These are phyloP conservation scores for Podilymbus podiceps DNA, from an alignment of 2,113 vertebrate genomes.

Conservation along the genomic window DNA sequence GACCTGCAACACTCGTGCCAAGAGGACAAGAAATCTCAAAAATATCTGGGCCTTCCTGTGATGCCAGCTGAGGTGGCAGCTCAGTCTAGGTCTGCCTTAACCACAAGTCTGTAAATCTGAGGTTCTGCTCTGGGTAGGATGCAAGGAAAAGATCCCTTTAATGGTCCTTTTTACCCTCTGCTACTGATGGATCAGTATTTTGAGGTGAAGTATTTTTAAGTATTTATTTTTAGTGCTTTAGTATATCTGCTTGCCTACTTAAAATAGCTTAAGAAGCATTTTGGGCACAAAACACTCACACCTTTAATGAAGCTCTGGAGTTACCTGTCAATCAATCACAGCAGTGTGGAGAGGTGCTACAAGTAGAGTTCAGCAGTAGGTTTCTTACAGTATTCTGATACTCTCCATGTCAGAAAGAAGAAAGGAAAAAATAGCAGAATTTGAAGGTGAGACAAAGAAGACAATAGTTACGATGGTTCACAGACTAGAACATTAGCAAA, in stretches of 20 bases:
- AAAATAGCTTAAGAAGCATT: constrained; percentile 42
- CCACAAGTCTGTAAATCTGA: constrained; percentile 13
- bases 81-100: neutral
- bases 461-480: neutral
- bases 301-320: neutral
- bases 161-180: neutral
- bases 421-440: neutral
- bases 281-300: neutral
- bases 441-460: neutral
- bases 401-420: neutral
- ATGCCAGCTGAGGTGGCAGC: neutral
- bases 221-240: constrained; percentile 42
- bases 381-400: neutral
- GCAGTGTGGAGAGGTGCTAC: neutral
- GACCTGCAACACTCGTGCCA: neutral
- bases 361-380: neutral
- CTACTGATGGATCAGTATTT: neutral
- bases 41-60: neutral
- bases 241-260: constrained; percentile 15
- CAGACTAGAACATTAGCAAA: neutral
- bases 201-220: constrained; percentile 55
- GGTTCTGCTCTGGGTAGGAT: neutral
- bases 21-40: neutral
- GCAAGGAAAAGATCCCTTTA: constrained; percentile 8
- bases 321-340: neutral